Percentiles rank a stretch among this genome's conserved stretches.
Conservation (phyloP, 2,888 invertebrate genomes). For the Cordilura impudica region DNA sequence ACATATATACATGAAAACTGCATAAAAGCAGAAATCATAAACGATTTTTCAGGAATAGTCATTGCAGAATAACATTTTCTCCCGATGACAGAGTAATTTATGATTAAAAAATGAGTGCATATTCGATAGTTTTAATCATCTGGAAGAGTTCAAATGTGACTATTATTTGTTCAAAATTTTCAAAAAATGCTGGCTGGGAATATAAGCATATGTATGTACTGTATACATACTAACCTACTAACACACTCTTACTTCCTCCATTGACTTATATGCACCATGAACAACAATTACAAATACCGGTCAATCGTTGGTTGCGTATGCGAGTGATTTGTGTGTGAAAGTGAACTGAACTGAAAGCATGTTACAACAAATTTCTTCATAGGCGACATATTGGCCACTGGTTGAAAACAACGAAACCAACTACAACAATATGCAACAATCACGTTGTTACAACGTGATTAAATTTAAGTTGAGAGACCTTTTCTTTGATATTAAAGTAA, state of each 20-base stretch:
- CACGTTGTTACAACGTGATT: background rate
- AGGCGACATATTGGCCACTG: conserved; percentile 24
- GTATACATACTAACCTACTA: too few species aligned
- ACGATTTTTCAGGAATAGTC: conserved; percentile 2
- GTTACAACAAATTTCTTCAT: conserved; percentile 2
- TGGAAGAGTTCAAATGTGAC: too few species aligned
- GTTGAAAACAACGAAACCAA: background rate
- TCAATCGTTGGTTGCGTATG: background rate
- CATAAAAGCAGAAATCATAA: conserved; percentile 8
- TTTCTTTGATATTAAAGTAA: too few species aligned
- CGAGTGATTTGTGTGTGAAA: background rate
- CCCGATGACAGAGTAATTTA: background rate
- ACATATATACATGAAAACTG: conserved; percentile 2
- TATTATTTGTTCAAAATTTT: too few species aligned
- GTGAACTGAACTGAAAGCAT: background rate
- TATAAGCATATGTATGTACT: too few species aligned
- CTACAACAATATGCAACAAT: background rate
- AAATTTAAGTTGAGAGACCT: too few species aligned
- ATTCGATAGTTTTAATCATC: background rate
- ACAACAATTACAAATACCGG: conserved; percentile 30
- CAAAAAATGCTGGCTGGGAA: too few species aligned
- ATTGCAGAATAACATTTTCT: background rate
- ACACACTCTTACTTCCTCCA: too few species aligned
- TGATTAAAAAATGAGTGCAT: conserved; percentile 1
- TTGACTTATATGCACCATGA: too few species aligned